Conservation (phyloP, 2,888 invertebrate species). For the Mechanitis mazaeus region DNA sequence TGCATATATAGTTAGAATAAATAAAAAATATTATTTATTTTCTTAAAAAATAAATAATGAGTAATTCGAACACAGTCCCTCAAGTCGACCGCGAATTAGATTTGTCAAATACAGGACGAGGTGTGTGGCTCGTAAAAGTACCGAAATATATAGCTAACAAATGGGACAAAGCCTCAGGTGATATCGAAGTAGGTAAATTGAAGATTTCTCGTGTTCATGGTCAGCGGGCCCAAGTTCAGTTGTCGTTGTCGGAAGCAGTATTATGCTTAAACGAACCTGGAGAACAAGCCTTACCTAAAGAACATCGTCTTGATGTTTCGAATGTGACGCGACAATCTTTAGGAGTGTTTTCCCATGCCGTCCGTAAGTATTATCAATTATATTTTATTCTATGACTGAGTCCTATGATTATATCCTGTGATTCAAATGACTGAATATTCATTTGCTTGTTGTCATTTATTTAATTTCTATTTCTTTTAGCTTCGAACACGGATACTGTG, state of each 20-base stretch:
- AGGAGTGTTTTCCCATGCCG: conserved; percentile 92
- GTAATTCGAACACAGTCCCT: conserved; percentile 47
- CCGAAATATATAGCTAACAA: conserved; percentile 97
- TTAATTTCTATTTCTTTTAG: conserved; percentile 48
- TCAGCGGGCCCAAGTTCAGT: conserved; percentile 90
- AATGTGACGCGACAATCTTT: conserved; percentile 93
- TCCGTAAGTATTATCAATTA: conserved; percentile 74
- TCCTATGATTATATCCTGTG: neutral
- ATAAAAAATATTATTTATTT: neutral
- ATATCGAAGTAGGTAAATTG: conserved; percentile 94
- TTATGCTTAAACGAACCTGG: conserved; percentile 85
- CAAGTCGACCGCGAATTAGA: conserved; percentile 89
- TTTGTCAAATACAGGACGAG: conserved; percentile 90
- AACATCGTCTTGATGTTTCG: conserved; percentile 93
- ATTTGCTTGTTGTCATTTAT: neutral
- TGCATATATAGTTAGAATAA: neutral
- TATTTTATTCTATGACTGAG: too few relatives aligned
- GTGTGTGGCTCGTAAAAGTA: conserved; percentile 97
- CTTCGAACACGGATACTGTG: conserved; percentile 79
- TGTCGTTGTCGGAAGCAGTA: conserved; percentile 88
- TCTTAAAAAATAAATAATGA: conserved; percentile 32
- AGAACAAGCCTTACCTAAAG: conserved; percentile 90
- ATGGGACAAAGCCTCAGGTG: conserved; percentile 95
- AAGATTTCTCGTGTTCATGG: conserved; percentile 88
- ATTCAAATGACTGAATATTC: neutral